Evolutionary conservation across 2,113 vertebrate species (phyloP), one percentile per base, ranked within the genome.

Genomic region (Ranitomeya imitator): DNA sequence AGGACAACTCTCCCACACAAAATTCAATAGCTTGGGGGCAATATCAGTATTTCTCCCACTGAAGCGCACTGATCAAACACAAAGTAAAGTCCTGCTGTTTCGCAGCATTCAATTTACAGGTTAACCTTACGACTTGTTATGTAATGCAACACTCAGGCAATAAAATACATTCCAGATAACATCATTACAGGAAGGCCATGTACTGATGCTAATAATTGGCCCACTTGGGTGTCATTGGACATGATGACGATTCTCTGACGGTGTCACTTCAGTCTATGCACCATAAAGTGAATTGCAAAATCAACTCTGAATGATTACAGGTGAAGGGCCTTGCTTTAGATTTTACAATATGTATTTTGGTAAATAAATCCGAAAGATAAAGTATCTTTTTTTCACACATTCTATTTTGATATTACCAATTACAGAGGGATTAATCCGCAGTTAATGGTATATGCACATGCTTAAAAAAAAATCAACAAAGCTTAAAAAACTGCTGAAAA

Each of bases 1-100:
- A 81, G 79, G 23, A 59, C 16, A 19, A 81, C 14, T 26, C 57
- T 61, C 23, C 57, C 57, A 59, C 57, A 81, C 79, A 81, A 26
- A 81, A 81, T 60, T 60, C 55, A 81, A 81, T 61, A 81, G 79
- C 79, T 59, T 60, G 9, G 79, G 79, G 79, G 79, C 18, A 81
- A 60, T 16, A 81, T 61, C 57, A 52, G 73, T 76, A 15, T 37
- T 59, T 23, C 54, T 59, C 79, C 11, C 79, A 60, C 26, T 61
- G 55, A 59, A 60, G 23, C 4, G 79, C 60, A 31, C 26, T 81
- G 14, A 81, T 81, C 79, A 81, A 81, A 60, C 23, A 60, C 26
- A 37, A 81, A 81, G 55, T 19, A 61, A 59, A 60, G 26, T 26
- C 60, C 57, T 60, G 57, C 23, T 26, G 57, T 18, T 60, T 14